Evolutionary conservation across 2,797 vertebrate species (phyloP), one percentile per base, ranked within the genome.

Genomic region (Halcyon chelicuti): DNA sequence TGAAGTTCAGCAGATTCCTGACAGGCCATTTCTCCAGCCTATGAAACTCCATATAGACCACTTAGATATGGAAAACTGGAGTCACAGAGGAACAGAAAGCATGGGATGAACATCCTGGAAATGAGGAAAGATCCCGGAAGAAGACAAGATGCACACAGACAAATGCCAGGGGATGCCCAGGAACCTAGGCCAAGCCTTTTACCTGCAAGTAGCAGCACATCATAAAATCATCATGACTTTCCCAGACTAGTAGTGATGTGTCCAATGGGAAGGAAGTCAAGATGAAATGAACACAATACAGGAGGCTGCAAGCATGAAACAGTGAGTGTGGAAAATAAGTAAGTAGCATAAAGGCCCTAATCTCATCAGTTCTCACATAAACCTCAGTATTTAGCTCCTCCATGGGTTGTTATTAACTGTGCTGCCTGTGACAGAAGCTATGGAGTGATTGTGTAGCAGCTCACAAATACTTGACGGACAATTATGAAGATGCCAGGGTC

Each of bases 161-260:
- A 84, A 66, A 75, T 37, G 26, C 9, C 25, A 12, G 26, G 22
- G 13, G 47, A 49, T 26, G 47, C 13, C 47, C 52, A 58, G 31
- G 12, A 35, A 61, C 63, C 23, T 5, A 67, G 22, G 10, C 66
- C 39, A 71, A 63, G 73, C 63, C 16, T 47, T 19, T 33, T 46
- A 46, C 20, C 6, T 85, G n/a, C 33, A 68, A 60, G 31, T 9
- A 75, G 70, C 28, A 63, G 58, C 61, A 46, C 25, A 44, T 8
- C 9, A 51, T 18, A 10, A 91, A 83, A 68, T 28, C 42, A 70
- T 7, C 9, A 49, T 10, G 8, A 44, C 2, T 31, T 37, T 60
- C 23, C 37, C 20, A 28, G 10, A 49, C 11, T 29, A 83, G 28
- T 20, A 90, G n/a, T 0, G 0, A 31, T 35, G 19, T 60, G 39